phyloP scores from a whole-genome alignment of 1,140 invertebrate genomes.

The Papilio aristodemus region DNA sequence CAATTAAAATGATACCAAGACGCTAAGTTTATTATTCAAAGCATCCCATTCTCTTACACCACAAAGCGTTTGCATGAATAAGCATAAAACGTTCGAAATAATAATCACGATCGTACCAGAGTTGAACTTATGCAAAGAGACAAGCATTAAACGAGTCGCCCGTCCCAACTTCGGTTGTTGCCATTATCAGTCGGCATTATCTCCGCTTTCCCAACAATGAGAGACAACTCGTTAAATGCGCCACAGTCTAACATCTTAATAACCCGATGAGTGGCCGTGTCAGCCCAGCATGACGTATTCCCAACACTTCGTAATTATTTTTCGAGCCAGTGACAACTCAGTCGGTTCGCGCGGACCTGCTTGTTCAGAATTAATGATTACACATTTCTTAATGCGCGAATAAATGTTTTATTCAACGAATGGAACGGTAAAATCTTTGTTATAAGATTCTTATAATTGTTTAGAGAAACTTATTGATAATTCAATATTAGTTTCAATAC shows the following conservation, averaged over 20 bases:
- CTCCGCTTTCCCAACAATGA: slow-evolving; percentile 61
- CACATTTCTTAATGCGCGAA: slow-evolving; percentile 48
- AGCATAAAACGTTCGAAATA: slow-evolving; percentile 39
- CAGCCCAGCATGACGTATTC: slow-evolving; percentile 67
- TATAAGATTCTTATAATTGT: slow-evolving; percentile 37
- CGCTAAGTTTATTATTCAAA: slow-evolving; percentile 8
- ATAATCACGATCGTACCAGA: slow-evolving; percentile 46
- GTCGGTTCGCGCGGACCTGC: slow-evolving; percentile 50
- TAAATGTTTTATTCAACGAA: slow-evolving; percentile 37
- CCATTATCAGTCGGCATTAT: slow-evolving; percentile 68
- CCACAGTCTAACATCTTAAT: slow-evolving; percentile 71
- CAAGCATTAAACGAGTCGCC: slow-evolving; percentile 75
- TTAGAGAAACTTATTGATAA: slow-evolving; percentile 28
- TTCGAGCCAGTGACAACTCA: slow-evolving; percentile 65
- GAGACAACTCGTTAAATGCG: slow-evolving; percentile 60
- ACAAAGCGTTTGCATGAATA: slow-evolving; percentile 12
- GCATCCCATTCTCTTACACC: not conserved
- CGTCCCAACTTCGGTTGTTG: slow-evolving; percentile 54
- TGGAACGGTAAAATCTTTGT: slow-evolving; percentile 15
- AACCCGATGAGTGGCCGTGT: slow-evolving; percentile 63
- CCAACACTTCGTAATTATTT: slow-evolving; percentile 68
- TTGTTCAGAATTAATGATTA: slow-evolving; percentile 46
- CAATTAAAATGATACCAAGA: slow-evolving; percentile 7
- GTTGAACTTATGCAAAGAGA: slow-evolving; percentile 58
- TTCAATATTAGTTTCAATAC: not conserved